phyloP scores from a whole-genome alignment of 2,797 vertebrate genomes.

The Nannoperca australis region DNA sequence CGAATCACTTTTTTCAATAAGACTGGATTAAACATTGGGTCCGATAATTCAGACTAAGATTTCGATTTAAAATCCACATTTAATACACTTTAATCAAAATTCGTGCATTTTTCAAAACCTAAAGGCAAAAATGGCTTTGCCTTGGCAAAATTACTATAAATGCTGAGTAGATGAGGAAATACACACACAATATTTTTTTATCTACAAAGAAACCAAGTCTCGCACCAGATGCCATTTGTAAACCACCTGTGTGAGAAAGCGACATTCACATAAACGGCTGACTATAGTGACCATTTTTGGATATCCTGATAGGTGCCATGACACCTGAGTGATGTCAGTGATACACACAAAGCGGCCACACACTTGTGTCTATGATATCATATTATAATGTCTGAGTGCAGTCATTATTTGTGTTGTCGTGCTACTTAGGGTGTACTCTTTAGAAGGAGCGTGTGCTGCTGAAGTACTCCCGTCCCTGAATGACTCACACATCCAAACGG shows the following conservation, averaged over 20 bases:
- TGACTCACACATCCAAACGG: conserved; percentile 51
- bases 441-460: conserved; percentile 21
- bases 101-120: not conserved
- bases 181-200: conserved; percentile 2
- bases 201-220: not conserved
- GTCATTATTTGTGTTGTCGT: conserved; percentile 4
- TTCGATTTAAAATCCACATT: too few species aligned
- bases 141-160: not conserved
- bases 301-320: conserved; percentile 1
- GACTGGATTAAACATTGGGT: not conserved
- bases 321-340: conserved; percentile 7
- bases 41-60: not conserved
- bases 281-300: not conserved
- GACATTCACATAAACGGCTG: not conserved
- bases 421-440: conserved; percentile 21
- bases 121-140: too few species aligned
- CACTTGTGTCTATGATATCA: not conserved
- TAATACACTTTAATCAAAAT: too few species aligned
- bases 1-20: not conserved
- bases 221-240: not conserved
- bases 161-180: not conserved
- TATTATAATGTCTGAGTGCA: not conserved
- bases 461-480: conserved; percentile 40
- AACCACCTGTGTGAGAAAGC: not conserved
- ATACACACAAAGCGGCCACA: not conserved